Evolutionary conservation across 1,140 invertebrate genomes (phyloP), one percentile per base, ranked within the genome.

Genomic region (Latrodectus geometricus): DNA sequence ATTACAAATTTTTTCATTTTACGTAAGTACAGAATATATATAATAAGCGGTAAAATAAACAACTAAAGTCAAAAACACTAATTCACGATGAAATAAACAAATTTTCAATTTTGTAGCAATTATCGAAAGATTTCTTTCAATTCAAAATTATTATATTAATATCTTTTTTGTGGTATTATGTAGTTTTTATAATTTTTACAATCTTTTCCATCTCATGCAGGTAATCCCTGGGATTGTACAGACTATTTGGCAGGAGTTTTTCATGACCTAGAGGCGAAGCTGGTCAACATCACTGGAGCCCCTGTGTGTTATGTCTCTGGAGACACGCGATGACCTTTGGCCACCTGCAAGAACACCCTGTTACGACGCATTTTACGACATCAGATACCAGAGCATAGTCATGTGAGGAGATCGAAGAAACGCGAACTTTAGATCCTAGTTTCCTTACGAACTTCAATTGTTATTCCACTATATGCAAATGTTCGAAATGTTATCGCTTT

Each of bases 151-250:
- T 35, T 5, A 5, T 35, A 35, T 5, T 5, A 35, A 1, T 35
- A 35, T 35, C 35, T 35, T 5, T 35, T 35, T 35, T 35, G 35
- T 35, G 35, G 35, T 1, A 35, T 35, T 35, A 35, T 35, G 35
- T 3, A 35, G 35, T 35, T 35, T n/a, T 35, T 35, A 35, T 35
- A 35, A 35, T 35, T 35, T 5, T 5, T 35, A 5, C 1, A 35
- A 35, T 35, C 35, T 61, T 61, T 61, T 8, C 8, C 3, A 5
- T 70, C 56, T 82, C 75, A 49, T 70, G 4, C 52, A 86, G 83
- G 66, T 20, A 86, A 86, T 21, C 52, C 83, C 1, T 86, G 83
- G 83, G 75, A 86, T 17, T 86, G 83, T 17, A 70, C 49, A 48
- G 74, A 77, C 35, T 52, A 68, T 8, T n/a, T 86, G 20, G 15